These are phyloP conservation scores for Deroplatys truncata DNA, from an alignment of 2,888 invertebrate species.

Conservation along the genomic window DNA sequence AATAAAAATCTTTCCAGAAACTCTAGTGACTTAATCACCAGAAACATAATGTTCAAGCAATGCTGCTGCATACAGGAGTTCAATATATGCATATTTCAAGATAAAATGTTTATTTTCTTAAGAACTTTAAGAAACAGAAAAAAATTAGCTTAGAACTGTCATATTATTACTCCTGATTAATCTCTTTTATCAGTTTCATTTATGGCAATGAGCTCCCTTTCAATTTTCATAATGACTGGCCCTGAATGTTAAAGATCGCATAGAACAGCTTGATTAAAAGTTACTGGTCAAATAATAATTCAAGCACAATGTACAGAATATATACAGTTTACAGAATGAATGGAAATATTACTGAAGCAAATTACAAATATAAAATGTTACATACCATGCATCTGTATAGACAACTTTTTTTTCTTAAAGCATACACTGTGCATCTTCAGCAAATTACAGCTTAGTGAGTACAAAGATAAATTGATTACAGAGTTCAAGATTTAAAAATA, in stretches of 20 bases:
- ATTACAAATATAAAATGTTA: not conserved
- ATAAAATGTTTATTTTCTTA: no score
- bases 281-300: not conserved
- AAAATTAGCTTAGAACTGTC: no score
- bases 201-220: no score
- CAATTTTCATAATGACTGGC: not conserved
- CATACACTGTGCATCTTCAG: not conserved
- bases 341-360: not conserved
- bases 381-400: not conserved
- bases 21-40: no score
- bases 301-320: not conserved
- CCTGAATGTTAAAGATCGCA: not conserved
- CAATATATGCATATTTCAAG: no score
- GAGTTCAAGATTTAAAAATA: not conserved
- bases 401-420: not conserved
- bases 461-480: not conserved
- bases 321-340: not conserved
- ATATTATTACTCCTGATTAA: no score
- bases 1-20: no score
- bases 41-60: no score
- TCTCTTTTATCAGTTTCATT: no score
- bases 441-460: not conserved
- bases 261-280: not conserved
- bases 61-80: no score
- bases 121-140: no score